A percentile compares a stretch with the other conserved stretches of the same genome.
These are phyloP conservation scores for Ginglymostoma cirratum DNA, from an alignment of 2,113 vertebrate genomes.

Conservation along the genomic window DNA sequence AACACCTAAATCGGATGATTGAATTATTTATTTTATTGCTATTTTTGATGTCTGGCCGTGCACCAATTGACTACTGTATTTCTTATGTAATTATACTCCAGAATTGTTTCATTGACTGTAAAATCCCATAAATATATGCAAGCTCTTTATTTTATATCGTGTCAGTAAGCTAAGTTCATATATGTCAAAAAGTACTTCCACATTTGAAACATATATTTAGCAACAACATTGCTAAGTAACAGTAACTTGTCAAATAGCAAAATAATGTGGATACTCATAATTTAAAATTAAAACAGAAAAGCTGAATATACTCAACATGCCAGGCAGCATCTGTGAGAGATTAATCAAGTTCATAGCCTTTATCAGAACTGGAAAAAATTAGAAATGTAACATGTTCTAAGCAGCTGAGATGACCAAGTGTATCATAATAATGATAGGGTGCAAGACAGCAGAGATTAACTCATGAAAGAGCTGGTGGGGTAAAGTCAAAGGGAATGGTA, in stretches of 20 bases:
- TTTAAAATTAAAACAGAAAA: neutral
- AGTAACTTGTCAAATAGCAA: neutral
- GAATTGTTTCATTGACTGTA: neutral
- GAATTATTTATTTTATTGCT: neutral
- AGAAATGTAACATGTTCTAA: neutral
- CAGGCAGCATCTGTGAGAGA: neutral
- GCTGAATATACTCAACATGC: neutral
- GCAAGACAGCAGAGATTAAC: no score
- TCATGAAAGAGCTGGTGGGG: no score
- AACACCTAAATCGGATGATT: neutral
- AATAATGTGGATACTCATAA: neutral
- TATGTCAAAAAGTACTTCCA: neutral
- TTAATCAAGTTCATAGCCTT: neutral
- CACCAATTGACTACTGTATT: neutral
- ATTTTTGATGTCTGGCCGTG: neutral
- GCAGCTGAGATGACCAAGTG: no score
- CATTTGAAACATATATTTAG: neutral
- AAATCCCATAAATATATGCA: neutral
- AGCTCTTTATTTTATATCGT: neutral
- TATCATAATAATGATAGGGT: no score
- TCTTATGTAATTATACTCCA: neutral
- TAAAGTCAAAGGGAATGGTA: no score
- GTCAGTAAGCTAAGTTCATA: neutral
- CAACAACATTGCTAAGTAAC: neutral
- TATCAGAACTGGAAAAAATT: neutral